Evolutionary conservation across 2,888 invertebrate genomes (phyloP), one percentile per base, ranked within the genome.

Genomic region (Congeria kusceri): DNA sequence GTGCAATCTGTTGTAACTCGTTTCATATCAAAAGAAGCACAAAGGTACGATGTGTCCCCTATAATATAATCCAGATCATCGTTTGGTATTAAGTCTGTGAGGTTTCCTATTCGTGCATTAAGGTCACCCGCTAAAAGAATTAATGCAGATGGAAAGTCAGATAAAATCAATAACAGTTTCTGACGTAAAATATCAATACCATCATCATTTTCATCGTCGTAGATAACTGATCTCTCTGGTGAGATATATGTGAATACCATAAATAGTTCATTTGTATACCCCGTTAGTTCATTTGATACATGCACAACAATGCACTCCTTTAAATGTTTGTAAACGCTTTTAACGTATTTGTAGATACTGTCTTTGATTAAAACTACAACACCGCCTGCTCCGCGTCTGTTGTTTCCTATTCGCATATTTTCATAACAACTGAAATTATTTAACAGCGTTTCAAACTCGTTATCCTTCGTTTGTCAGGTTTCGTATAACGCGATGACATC

Each of bases 71-170:
- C 58, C 7, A 77, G n/a, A 44, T 67, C 58, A 47, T 77, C 72
- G 23, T 72, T 32, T 4, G 58, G 66, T 27, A 69, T 69, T 27
- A 27, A 78, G 28, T 72, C 67, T 13, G 32, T 27, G 18, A 77
- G 23, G 27, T 72, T 49, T 62, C 67, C 67, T 20, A 63, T 62
- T n/a, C 77, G n/a, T 15, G 77, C 62, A 44, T 77, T 77, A 18
- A 77, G 27, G 29, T 77, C 77, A 3, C 77, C 77, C n/a, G 68
- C 67, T n/a, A 77, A 61, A 0, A 72, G 25, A 25, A 77, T 32
- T 27, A 61, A 27, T 9, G 65, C 61, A 27, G 70, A 29, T 4
- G 29, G 27, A 44, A 66, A 62, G 11, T 70, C 65, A 44, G 61
- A 49, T 53, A 56, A 32, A 28, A 77, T 70, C 4, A 49, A 49